Conservation (phyloP, 2,113 vertebrate genomes). For the Cinclus cinclus region DNA sequence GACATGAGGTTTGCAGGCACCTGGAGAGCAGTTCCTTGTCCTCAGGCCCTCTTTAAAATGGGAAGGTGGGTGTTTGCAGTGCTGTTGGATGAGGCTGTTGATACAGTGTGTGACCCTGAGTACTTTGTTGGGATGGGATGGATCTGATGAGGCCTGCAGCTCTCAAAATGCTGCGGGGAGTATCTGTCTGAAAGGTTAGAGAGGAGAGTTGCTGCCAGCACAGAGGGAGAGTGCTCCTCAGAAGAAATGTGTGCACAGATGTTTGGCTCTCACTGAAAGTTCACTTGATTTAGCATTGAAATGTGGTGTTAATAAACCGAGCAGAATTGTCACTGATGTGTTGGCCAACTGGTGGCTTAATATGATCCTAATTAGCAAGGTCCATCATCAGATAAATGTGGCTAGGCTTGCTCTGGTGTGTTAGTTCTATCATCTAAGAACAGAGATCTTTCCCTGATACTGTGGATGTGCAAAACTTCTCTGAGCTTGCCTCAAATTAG, state of each 20-base stretch:
- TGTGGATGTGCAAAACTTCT: background rate
- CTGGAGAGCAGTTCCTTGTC: background rate
- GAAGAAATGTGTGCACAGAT: constrained; percentile 55
- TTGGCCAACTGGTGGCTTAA: constrained; percentile 54
- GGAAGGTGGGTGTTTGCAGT: background rate
- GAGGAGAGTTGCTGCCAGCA: background rate
- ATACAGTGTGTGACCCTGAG: background rate
- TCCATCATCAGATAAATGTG: background rate
- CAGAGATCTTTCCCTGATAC: background rate
- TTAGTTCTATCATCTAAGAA: background rate
- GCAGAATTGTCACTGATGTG: constrained; percentile 8
- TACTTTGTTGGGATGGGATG: background rate
- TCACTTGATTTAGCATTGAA: constrained; percentile 56
- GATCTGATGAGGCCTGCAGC: background rate
- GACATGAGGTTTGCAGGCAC: background rate
- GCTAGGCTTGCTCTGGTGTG: background rate
- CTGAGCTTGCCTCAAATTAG: background rate
- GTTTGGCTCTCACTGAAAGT: constrained; percentile 55
- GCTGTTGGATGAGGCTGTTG: background rate
- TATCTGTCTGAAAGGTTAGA: constrained; percentile 24
- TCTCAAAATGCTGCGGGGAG: background rate
- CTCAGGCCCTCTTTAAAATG: background rate
- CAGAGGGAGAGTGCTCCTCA: background rate
- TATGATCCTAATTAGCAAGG: constrained; percentile 47
- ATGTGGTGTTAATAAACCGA: constrained; percentile 48